phyloP scores from a whole-genome alignment of 2,888 invertebrate species.

The Drosophila putrida region DNA sequence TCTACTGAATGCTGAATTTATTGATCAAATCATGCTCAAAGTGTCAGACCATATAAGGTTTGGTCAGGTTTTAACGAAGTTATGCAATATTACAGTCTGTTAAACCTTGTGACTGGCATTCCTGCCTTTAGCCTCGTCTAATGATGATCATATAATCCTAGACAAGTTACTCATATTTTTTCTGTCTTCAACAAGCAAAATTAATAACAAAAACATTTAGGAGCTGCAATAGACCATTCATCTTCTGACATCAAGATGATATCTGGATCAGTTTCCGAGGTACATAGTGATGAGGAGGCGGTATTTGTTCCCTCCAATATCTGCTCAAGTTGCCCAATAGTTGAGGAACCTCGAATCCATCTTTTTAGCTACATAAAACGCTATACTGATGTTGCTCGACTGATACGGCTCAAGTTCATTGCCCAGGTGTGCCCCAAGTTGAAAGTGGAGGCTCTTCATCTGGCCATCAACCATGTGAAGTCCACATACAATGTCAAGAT shows the following conservation, averaged over 20 bases:
- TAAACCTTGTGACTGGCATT: too few relatives aligned
- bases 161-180: conserved; percentile 3
- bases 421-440: conserved; percentile 66
- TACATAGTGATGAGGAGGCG: not conserved
- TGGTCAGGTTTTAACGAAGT: too few relatives aligned
- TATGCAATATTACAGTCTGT: too few relatives aligned
- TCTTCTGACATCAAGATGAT: conserved; percentile 29
- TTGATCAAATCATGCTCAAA: too few relatives aligned
- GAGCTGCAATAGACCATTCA: not conserved
- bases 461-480: conserved; percentile 66
- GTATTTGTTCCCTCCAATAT: not conserved
- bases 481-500: conserved; percentile 61
- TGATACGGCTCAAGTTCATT: conserved; percentile 62
- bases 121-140: not conserved
- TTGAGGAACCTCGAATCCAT: conserved; percentile 42
- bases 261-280: conserved; percentile 26
- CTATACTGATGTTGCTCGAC: conserved; percentile 47
- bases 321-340: conserved; percentile 20
- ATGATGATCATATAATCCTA: not conserved
- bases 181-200: conserved; percentile 1
- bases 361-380: conserved; percentile 57
- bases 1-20: too few relatives aligned
- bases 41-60: too few relatives aligned
- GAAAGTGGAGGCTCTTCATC: conserved; percentile 54
- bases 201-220: not conserved